Evolutionary conservation across 2,797 vertebrate species (phyloP).

Genomic region (Spinus olivaceus): DNA sequence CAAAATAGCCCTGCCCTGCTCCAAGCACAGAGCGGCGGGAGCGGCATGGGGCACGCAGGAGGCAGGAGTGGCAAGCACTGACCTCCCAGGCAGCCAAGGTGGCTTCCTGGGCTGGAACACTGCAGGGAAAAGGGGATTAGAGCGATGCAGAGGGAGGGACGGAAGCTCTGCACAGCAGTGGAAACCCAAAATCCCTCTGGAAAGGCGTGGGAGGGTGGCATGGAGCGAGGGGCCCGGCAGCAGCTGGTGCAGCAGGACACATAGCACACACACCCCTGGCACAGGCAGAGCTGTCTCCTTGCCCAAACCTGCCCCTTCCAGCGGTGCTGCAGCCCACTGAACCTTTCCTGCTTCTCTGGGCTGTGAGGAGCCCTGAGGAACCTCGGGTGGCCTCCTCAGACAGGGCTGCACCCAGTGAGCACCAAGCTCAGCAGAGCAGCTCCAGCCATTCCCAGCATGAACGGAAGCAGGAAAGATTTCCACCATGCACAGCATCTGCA

Average conservation of each 20-base stretch:
- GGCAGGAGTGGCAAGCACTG: neutral
- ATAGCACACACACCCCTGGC: neutral
- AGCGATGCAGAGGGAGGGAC: neutral
- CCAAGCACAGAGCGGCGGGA: neutral
- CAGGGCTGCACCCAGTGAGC: neutral
- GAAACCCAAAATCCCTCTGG: neutral
- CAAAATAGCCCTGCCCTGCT: constrained; percentile 24
- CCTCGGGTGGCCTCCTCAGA: neutral
- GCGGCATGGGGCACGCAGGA: neutral
- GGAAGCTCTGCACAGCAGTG: neutral
- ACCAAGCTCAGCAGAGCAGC: neutral
- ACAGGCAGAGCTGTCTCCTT: neutral
- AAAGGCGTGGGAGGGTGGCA: neutral
- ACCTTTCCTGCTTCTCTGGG: accelerated
- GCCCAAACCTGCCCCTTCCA: accelerated
- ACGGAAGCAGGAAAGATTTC: neutral
- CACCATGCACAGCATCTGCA: neutral
- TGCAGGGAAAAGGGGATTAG: neutral
- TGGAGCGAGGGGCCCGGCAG: neutral
- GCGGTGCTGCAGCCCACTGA: accelerated
- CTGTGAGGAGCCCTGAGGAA: neutral
- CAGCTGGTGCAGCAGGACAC: neutral
- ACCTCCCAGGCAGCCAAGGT: neutral
- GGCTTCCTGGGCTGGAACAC: neutral
- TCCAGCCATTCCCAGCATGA: neutral